A percentile compares a stretch with the other conserved stretches of the same genome.
These are phyloP conservation scores for Melitaea athalia DNA, from an alignment of 2,888 invertebrate species.

Conservation along the genomic window DNA sequence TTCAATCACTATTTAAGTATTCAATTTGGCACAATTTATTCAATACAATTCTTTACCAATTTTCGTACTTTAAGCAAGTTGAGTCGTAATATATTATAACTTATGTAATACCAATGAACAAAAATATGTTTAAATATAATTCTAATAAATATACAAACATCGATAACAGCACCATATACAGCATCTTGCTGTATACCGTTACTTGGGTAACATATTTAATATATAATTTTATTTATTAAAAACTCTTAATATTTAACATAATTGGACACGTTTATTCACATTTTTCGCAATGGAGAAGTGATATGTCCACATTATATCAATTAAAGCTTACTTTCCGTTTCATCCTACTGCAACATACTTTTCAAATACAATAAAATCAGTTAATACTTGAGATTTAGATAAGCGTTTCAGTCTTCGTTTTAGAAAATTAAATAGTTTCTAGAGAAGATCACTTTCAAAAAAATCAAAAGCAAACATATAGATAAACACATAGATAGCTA, in stretches of 20 bases:
- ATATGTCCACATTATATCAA: conserved; percentile 66
- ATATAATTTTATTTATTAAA: conserved; percentile 41
- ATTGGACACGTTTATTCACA: conserved; percentile 52
- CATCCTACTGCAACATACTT: conserved; percentile 43
- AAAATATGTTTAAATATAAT: conserved; percentile 48
- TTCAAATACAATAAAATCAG: conserved; percentile 36
- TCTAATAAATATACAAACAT: conserved; percentile 60
- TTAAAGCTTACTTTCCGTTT: conserved; percentile 65
- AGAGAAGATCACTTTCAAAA: conserved; percentile 37
- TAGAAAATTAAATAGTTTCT: conserved; percentile 31
- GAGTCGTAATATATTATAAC: conserved; percentile 12
- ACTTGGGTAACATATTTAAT: conserved; percentile 55
- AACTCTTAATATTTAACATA: conserved; percentile 50
- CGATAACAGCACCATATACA: conserved; percentile 68
- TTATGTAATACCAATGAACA: conserved; percentile 37
- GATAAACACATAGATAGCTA: conserved; percentile 64
- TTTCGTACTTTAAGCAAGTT: conserved; percentile 11
- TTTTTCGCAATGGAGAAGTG: conserved; percentile 53
- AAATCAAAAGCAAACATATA: conserved; percentile 59
- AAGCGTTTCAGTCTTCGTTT: conserved; percentile 44
- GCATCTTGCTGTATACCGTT: conserved; percentile 58
- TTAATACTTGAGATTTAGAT: conserved; percentile 31
- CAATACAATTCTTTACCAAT: not conserved
- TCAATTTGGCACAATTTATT: conserved; percentile 35
- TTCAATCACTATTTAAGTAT: not conserved